Evolutionary conservation across 2,113 vertebrate genomes (phyloP).

Genomic region (Cnemophilus loriae): DNA sequence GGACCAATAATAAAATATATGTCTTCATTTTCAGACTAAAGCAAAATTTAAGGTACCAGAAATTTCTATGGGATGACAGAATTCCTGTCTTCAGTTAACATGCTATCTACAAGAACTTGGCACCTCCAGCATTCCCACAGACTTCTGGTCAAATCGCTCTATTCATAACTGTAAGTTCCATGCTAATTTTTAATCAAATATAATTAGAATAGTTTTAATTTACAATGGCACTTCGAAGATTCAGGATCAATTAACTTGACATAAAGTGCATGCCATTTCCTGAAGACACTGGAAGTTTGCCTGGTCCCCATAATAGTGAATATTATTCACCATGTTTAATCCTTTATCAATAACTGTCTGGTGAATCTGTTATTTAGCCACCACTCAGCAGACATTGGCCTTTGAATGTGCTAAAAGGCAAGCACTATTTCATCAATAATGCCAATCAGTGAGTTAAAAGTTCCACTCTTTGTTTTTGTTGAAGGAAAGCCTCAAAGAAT

Average conservation of each 20-base stretch:
- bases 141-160: not conserved
- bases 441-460: conserved; percentile 22
- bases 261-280: not conserved
- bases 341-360: not conserved
- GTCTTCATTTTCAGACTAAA: not conserved
- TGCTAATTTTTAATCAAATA: not conserved
- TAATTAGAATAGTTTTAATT: not conserved
- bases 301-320: not conserved
- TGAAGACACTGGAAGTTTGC: not conserved
- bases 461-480: not conserved
- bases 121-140: not conserved
- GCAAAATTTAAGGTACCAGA: not conserved
- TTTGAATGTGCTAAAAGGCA: not conserved
- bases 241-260: not conserved
- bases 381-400: not conserved
- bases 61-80: not conserved
- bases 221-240: not conserved
- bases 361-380: not conserved
- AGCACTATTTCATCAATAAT: not conserved
- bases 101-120: not conserved
- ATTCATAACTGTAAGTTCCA: not conserved
- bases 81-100: not conserved
- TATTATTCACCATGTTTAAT: not conserved
- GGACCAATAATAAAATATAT: not conserved
- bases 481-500: conserved; percentile 23